Evolutionary conservation across 2,113 vertebrate species (phyloP).

Genomic region (Propithecus coquereli): DNA sequence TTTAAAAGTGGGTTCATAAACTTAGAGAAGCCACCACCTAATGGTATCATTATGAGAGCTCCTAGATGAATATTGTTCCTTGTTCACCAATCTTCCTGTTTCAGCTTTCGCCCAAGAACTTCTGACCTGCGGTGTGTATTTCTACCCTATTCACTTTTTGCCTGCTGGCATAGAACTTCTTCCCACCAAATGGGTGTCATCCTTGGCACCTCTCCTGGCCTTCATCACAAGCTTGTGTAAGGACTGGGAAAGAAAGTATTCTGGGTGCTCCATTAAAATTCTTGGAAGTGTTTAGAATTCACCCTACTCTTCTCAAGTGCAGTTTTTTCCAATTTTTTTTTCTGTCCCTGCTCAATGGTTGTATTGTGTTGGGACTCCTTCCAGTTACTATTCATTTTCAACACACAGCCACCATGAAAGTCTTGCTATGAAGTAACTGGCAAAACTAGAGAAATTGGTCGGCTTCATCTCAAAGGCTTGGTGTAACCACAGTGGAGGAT

Average conservation of each 20-base stretch:
- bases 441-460: constrained; percentile 4
- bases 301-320: not conserved
- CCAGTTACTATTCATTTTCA: constrained; percentile 1
- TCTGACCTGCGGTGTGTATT: constrained; percentile 15
- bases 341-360: not conserved
- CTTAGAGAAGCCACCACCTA: not conserved
- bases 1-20: constrained; percentile 23
- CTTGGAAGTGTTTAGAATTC: not conserved
- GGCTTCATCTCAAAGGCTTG: not conserved
- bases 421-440: constrained; percentile 32
- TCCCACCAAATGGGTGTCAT: not conserved
- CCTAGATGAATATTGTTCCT: not conserved
- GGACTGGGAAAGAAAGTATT: not conserved
- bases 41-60: not conserved
- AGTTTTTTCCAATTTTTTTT: not conserved
- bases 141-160: not conserved
- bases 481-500: not conserved
- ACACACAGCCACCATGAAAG: not conserved
- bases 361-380: not conserved
- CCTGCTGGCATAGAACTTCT: constrained; percentile 9
- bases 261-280: not conserved
- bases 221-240: not conserved
- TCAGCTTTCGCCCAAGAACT: not conserved
- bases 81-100: not conserved
- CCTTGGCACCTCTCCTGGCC: not conserved